These are phyloP conservation scores for Acropternis orthonyx DNA, from an alignment of 2,797 vertebrate species.

Conservation along the genomic window DNA sequence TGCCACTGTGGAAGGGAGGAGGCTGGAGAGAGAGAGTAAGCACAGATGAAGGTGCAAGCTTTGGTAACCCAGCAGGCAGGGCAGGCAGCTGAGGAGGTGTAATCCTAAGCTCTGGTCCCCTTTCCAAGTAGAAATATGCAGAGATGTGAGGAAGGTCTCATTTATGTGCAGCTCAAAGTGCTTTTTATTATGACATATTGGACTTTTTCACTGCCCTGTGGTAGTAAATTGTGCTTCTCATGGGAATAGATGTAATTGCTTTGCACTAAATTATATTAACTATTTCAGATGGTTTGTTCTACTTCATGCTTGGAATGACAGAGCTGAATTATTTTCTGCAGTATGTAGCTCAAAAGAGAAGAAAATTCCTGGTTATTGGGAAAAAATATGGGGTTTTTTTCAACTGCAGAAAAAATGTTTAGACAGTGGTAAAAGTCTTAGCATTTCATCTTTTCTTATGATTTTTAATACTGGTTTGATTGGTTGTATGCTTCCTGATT, in stretches of 20 bases:
- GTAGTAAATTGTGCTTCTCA: conserved; percentile 9
- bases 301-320: not conserved
- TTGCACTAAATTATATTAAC: conserved; percentile 25
- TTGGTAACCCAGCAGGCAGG: not conserved
- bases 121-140: not conserved
- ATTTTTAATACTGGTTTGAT: not conserved
- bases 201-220: not conserved
- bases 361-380: not conserved
- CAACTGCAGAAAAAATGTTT: not conserved
- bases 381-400: accelerated
- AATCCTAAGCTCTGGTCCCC: not conserved
- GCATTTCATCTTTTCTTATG: not conserved
- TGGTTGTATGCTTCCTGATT: not conserved
- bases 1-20: accelerated
- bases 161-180: conserved; percentile 6
- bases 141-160: not conserved
- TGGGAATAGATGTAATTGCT: conserved; percentile 26
- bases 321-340: not conserved
- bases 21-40: not conserved
- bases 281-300: conserved; percentile 8
- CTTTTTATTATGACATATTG: conserved; percentile 14
- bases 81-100: not conserved
- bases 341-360: not conserved
- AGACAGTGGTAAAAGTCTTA: not conserved
- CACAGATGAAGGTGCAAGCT: not conserved